phyloP scores from a whole-genome alignment of 1,140 invertebrate genomes.

The Triops cancriformis region DNA sequence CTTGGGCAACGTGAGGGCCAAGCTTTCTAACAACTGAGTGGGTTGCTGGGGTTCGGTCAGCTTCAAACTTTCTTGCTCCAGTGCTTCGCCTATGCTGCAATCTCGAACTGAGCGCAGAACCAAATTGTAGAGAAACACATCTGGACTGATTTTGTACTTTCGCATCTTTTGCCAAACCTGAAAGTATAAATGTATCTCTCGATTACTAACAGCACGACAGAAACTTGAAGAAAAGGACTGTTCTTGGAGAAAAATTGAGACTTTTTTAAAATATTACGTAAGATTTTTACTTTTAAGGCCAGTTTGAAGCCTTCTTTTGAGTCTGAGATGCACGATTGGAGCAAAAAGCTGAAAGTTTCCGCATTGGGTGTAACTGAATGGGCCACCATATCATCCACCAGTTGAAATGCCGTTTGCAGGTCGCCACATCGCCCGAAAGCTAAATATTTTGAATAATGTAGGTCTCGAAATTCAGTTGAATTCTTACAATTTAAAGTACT shows the following conservation, averaged over 20 bases:
- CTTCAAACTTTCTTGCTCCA: conserved; percentile 33
- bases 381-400: conserved; percentile 71
- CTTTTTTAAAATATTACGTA: conserved; percentile 11
- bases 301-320: conserved; percentile 67
- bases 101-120: conserved; percentile 66
- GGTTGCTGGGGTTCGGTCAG: background rate
- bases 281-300: conserved; percentile 45
- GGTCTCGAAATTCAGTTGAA: conserved; percentile 25
- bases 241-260: too few relatives aligned
- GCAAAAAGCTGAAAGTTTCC: conserved; percentile 65
- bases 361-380: conserved; percentile 51
- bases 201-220: too few relatives aligned
- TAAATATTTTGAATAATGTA: conserved; percentile 28
- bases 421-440: conserved; percentile 75
- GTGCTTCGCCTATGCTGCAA: conserved; percentile 61
- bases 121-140: conserved; percentile 68
- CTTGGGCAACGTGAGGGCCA: background rate
- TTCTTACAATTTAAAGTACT: too few relatives aligned
- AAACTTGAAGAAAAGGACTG: too few relatives aligned
- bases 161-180: conserved; percentile 75
- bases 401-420: conserved; percentile 59
- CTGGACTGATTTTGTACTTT: conserved; percentile 52
- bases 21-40: background rate
- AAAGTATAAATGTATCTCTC: conserved; percentile 27
- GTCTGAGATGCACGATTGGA: conserved; percentile 72